Evolutionary conservation across 2,113 vertebrate genomes (phyloP), one percentile per base, ranked within the genome.

Genomic region (Phyllopteryx taeniolatus): DNA sequence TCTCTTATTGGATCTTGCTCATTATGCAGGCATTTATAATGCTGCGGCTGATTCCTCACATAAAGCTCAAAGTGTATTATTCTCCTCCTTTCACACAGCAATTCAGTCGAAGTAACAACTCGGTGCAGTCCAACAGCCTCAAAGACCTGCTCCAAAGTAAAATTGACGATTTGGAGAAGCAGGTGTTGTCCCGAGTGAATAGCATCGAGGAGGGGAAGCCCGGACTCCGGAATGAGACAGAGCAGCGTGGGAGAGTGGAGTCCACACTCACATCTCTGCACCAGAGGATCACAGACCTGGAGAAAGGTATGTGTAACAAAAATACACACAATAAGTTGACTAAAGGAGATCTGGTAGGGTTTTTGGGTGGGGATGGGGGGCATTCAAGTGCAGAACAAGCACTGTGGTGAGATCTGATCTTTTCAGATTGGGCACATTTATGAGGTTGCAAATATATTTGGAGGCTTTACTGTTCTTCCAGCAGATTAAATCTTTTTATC

Each of bases 161-260:
- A 83, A 98, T 99, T 82, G 96, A 98, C 74, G 96, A 99, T 85
- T 83, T 99, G 88, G 97, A 99, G 93, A 94, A 94, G 91, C 96
- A 99, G 88, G 96, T 98, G 61, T 88, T 98, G 85, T 95, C 96
- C 70, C 92, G 96, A 2, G 96, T 99, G 72, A 98, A 98, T 93
- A 95, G 93, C 75, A 89, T 99, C 83, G 97, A 98, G 81, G 97
- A 98, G 71, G 95, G 94, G 22, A 96, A 96, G 85, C 92, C 91
- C n/a, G 94, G 86, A 44, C 91, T 94, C 53, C 91, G 85, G 72
- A 99, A 99, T 73, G 96, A 99, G 85, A 95, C 95, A 0, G 96
- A 96, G 87, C 96, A 98, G 87, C 91, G 97, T 49, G 94, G 93
- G 44, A 95, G 95, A 87, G 97, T 99, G 49, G 97, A 99, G 88